Evolutionary conservation across 2,797 vertebrate genomes (phyloP), one percentile per base, ranked within the genome.

Genomic region (Acrossocheilus fasciatus): DNA sequence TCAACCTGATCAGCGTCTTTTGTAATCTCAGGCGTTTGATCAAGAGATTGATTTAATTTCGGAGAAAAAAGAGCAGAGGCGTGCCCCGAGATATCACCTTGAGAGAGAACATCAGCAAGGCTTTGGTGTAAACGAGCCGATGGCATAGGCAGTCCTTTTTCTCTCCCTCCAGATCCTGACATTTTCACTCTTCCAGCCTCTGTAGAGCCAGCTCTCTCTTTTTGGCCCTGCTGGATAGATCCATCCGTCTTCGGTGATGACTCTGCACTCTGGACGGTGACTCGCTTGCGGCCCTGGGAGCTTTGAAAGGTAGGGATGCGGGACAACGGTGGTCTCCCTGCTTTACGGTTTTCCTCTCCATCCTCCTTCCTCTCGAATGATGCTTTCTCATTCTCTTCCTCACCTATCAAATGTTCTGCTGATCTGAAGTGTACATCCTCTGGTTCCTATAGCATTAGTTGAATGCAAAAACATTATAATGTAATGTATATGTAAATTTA

Each of bases 281-380:
- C 90, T 62, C 93, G 91, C 78, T 95, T 95, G 54, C 92, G 92
- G 82, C 87, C 80, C 64, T 87, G 6, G 7, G 90, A 82, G 88
- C 90, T 93, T 8, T 94, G 93, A 86, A 96, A 95, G 76, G 95
- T 96, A 17, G 96, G 96, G 80, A 96, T 96, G 10, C 95, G 91
- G 50, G 95, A 96, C 11, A 90, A 57, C 0, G 74, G 82, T 70
- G 85, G 87, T 87, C 94, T 96, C 11, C 89, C 91, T 59, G 93
- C 82, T 91, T 91, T 95, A 3, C 93, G 94, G 39, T 85, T 86
- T 11, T 85, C 89, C 68, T 89, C 89, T 20, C 87, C 89, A 52
- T 91, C 89, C 18, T 70, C 85, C 82, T 88, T 93, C 57, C 68
- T 91, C 2, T 73, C 89, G 50, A 77, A 23, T 1, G 87, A n/a